Evolutionary conservation across 2,113 vertebrate species (phyloP).

Genomic region (Colaptes auratus): DNA sequence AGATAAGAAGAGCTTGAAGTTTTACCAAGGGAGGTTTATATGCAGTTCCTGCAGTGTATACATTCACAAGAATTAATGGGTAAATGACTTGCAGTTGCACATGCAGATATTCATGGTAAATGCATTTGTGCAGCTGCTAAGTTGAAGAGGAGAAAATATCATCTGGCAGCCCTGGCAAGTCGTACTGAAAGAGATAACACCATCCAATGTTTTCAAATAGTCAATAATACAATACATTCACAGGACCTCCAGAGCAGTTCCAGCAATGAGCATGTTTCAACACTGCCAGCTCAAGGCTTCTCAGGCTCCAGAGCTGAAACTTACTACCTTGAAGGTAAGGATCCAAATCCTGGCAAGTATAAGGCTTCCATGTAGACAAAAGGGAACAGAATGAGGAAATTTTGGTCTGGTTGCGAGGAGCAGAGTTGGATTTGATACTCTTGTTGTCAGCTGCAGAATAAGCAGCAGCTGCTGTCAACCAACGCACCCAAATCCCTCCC

Average conservation of each 20-base stretch:
- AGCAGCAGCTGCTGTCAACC: neutral
- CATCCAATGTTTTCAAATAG: neutral
- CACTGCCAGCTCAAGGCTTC: neutral
- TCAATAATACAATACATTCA: neutral
- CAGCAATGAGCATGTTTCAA: neutral
- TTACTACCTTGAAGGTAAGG: neutral
- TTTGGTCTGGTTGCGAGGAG: neutral
- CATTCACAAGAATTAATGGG: neutral
- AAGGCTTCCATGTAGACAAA: neutral
- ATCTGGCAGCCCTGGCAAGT: neutral
- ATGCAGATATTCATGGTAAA: neutral
- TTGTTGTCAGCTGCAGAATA: neutral
- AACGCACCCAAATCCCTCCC: neutral
- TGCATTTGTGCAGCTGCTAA: neutral
- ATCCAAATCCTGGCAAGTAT: neutral
- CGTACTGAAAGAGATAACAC: neutral
- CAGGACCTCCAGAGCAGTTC: neutral
- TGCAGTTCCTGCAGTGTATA: neutral
- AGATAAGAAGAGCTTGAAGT: neutral
- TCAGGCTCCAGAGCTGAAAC: neutral
- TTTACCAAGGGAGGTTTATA: neutral
- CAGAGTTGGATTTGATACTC: neutral
- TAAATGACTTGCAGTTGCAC: neutral
- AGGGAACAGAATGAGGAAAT: neutral
- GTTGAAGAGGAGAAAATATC: neutral